These are phyloP conservation scores for Erebia ligea DNA, from an alignment of 2,888 invertebrate species.

Conservation along the genomic window DNA sequence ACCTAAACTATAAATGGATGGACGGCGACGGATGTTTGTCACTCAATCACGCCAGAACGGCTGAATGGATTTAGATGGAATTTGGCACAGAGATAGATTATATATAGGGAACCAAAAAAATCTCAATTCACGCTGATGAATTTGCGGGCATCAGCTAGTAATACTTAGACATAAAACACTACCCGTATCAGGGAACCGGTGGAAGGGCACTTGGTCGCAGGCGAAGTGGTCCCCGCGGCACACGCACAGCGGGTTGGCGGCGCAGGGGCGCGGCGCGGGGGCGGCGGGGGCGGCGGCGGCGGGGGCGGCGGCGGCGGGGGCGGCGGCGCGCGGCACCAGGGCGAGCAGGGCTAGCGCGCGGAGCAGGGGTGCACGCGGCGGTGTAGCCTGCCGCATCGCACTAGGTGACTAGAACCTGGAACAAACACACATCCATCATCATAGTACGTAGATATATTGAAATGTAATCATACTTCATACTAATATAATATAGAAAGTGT, in stretches of 20 bases:
- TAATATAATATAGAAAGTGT: too few relatives aligned
- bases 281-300: slow-evolving; percentile 31
- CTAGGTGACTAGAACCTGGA: not conserved
- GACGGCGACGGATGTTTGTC: too few relatives aligned
- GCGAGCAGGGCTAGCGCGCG: slow-evolving; percentile 34
- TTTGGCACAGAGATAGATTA: too few relatives aligned
- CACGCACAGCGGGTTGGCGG: slow-evolving; percentile 53
- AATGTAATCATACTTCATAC: too few relatives aligned
- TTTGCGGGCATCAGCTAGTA: too few relatives aligned
- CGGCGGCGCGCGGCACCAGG: slow-evolving; percentile 32
- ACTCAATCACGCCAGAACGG: too few relatives aligned
- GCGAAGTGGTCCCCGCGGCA: slow-evolving; percentile 62
- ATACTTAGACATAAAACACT: not conserved
- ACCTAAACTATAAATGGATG: too few relatives aligned
- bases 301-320: slow-evolving; percentile 31
- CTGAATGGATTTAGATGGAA: too few relatives aligned
- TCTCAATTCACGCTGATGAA: too few relatives aligned
- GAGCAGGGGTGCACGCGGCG: not conserved
- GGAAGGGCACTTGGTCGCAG: slow-evolving; percentile 62
- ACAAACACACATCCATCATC: too few relatives aligned
- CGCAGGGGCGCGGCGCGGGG: slow-evolving; percentile 44
- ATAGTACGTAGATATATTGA: too few relatives aligned
- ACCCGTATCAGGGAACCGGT: slow-evolving; percentile 63
- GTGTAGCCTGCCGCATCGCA: not conserved
- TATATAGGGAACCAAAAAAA: too few relatives aligned